Evolutionary conservation across 2,113 vertebrate genomes (phyloP).

Genomic region (Theristicus caerulescens): DNA sequence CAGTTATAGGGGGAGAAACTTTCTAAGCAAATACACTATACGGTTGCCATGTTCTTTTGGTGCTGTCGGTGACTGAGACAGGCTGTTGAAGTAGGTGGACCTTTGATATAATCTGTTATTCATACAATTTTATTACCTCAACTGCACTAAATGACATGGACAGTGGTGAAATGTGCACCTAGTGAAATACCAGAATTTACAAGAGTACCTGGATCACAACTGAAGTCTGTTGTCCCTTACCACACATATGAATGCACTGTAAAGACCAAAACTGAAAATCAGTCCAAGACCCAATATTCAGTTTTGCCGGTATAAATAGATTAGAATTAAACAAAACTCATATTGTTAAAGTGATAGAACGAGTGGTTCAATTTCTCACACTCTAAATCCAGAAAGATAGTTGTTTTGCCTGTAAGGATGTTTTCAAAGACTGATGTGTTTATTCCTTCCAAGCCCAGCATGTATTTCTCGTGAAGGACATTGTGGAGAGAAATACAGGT

Average conservation of each 20-base stretch:
- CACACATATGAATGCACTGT: background rate
- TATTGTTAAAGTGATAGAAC: background rate
- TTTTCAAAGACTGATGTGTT: conserved; percentile 1
- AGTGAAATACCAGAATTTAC: background rate
- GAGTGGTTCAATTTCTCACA: background rate
- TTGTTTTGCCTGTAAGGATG: background rate
- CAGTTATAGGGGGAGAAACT: background rate
- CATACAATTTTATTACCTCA: background rate
- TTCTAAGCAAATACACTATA: background rate
- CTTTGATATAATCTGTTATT: background rate
- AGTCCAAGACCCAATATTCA: background rate
- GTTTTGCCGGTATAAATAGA: background rate
- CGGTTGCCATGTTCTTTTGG: background rate
- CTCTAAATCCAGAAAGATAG: background rate
- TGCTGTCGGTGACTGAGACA: background rate
- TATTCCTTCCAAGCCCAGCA: background rate
- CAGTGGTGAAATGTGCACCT: background rate
- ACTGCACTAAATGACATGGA: background rate
- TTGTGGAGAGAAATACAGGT: background rate
- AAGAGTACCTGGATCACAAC: background rate
- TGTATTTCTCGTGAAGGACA: background rate
- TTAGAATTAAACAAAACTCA: background rate
- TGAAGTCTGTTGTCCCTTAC: background rate
- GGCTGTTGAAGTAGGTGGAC: background rate
- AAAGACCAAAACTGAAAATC: background rate